phyloP scores from a whole-genome alignment of 2,888 invertebrate genomes.

The Schizotus pectinicornis region DNA sequence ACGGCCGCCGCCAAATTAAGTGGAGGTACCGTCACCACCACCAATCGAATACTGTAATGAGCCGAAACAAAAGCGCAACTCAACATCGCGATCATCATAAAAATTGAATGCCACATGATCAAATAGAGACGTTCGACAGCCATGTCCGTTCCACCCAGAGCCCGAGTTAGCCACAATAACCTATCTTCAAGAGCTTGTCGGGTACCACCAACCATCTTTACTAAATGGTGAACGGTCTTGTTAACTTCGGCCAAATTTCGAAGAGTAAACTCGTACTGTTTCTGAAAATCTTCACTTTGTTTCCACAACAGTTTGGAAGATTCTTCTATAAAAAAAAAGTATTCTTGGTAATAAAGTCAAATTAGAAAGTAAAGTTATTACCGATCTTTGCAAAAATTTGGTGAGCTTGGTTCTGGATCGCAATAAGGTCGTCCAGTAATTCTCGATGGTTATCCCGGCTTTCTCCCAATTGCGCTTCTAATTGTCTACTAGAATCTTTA shows the following conservation, averaged over 20 bases:
- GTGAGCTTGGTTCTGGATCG: constrained; percentile 63
- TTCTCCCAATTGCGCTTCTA: constrained; percentile 60
- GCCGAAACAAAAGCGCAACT: constrained; percentile 54
- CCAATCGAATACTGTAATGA: constrained; percentile 43
- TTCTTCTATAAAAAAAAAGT: constrained; percentile 48
- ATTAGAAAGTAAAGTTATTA: constrained; percentile 37
- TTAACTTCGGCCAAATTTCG: constrained; percentile 62
- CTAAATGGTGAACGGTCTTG: constrained; percentile 58
- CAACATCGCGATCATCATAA: constrained; percentile 53
- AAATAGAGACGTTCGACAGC: constrained; percentile 53
- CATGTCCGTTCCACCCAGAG: constrained; percentile 56
- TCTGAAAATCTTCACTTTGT: constrained; percentile 59
- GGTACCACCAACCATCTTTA: constrained; percentile 50
- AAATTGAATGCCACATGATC: constrained; percentile 51
- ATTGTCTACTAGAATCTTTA: constrained; percentile 61
- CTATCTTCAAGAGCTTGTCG: constrained; percentile 52
- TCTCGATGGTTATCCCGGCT: constrained; percentile 62
- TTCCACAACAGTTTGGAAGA: constrained; percentile 57
- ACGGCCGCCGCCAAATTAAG: constrained; percentile 52
- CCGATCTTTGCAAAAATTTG: constrained; percentile 65
- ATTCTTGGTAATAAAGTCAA: not conserved
- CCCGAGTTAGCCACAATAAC: constrained; percentile 49
- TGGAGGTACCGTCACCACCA: constrained; percentile 49
- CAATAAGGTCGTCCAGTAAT: constrained; percentile 62
- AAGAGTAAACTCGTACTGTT: constrained; percentile 61